These are phyloP conservation scores for Argynnis bischoffii DNA, from an alignment of 2,888 invertebrate genomes.

Conservation along the genomic window DNA sequence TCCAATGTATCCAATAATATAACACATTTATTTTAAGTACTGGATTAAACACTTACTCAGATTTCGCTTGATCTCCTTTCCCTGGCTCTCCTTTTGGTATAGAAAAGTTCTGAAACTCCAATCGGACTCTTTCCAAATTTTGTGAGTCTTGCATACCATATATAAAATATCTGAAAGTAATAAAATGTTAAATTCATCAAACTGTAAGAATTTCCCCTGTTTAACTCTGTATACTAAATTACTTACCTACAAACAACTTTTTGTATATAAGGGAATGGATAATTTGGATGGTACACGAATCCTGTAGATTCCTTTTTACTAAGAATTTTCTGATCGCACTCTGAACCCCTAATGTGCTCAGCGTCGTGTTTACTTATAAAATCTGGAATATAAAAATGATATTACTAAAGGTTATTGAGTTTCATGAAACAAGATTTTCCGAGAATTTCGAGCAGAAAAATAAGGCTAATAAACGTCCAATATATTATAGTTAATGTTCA, in stretches of 20 bases:
- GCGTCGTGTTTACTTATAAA: slow-evolving; percentile 96
- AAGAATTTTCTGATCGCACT: slow-evolving; percentile 98
- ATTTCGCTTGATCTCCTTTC: slow-evolving; percentile 67
- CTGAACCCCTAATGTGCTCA: slow-evolving; percentile 97
- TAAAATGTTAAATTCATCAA: not conserved
- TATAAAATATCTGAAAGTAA: slow-evolving; percentile 90
- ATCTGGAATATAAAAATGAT: slow-evolving; percentile 79
- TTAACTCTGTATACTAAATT: not conserved
- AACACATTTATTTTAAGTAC: too few relatives aligned
- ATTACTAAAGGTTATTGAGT: slow-evolving; percentile 8
- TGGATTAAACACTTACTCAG: slow-evolving; percentile 86
- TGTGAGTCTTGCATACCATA: slow-evolving; percentile 99
- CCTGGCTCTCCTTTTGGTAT: slow-evolving; percentile 90
- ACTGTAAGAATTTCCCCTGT: too few relatives aligned
- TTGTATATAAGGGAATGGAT: slow-evolving; percentile 96
- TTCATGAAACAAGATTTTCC: not conserved
- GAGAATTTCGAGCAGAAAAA: slow-evolving; percentile 1
- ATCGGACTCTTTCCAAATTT: slow-evolving; percentile 95
- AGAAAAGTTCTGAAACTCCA: slow-evolving; percentile 94
- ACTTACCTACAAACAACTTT: slow-evolving; percentile 95
- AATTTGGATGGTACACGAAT: slow-evolving; percentile 97
- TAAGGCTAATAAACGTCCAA: slow-evolving; percentile 5
- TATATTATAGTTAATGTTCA: slow-evolving; percentile 6
- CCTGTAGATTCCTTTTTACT: slow-evolving; percentile 96
- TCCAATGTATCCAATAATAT: too few relatives aligned